Base-by-base conservation (phyloP, 1,140 invertebrate species). In the Dendrolimus punctatus region DNA sequence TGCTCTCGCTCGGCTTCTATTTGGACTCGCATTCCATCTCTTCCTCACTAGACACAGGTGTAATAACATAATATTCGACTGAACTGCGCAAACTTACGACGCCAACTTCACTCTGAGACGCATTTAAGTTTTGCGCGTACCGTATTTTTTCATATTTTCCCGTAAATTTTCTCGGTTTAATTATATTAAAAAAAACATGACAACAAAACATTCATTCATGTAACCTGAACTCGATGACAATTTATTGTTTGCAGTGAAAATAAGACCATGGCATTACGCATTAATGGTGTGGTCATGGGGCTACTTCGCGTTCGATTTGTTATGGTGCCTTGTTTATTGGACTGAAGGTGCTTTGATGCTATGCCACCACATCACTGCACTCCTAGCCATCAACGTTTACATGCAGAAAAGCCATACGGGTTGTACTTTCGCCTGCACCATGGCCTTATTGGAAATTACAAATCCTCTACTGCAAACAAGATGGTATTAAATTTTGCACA, bases 381-480 rank as follows among this genome's bases (percentile, higher is more conserved):
- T 89, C 6, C 53, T 76, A 36, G 85, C 85, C 6, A 76, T 91
- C 49, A 76, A 68, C 8, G 67, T 83, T 3, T 88, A 90, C 47
- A 76, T 90, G 58, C 66, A 71, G 5, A 89, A 87, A 55, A 68
- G 76, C 1, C 67, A 73, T 53, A 81, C 85, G 4, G 90, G 89
- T 1, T 88, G 85, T 58, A 88, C 88, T 40, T 88, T 88, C 6
- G 76, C 81, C 5, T 90, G 88, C 58, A 82, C 85, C 5, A 59
- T 91, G 6, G 87, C 87, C 1, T 67, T 86, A 42, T 69, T 90
- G 74, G 90, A 91, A 80, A 60, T 89, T 36, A 90, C 90, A 2
- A 91, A 91, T 72, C 90, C 90, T 38, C 70, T 90, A n/a, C 73
- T 90, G 40, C 90, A 90, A 78, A 66, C 68, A 2, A 71, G 90